Percentiles rank a stretch among this genome's conserved stretches.
Evolutionary conservation across 2,113 vertebrate genomes (phyloP).

Genomic region (Silurus asotus): DNA sequence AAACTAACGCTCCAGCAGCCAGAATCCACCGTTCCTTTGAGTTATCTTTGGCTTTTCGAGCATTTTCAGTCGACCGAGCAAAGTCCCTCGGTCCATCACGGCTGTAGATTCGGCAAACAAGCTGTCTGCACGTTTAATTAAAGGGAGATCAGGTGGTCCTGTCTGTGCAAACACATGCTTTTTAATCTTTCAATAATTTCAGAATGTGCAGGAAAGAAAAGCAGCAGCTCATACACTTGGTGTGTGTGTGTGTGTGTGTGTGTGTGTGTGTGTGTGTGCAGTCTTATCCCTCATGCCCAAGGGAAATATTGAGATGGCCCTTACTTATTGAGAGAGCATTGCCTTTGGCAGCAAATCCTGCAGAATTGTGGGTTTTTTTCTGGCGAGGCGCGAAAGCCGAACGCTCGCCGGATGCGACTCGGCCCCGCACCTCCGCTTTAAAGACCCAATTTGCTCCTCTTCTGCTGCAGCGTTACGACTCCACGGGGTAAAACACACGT

Average conservation of each 20-base stretch:
- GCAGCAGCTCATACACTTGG: neutral
- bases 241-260: conserved; percentile 13
- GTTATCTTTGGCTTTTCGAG: conserved; percentile 47
- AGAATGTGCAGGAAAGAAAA: conserved; percentile 32
- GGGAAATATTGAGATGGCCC: conserved; percentile 32
- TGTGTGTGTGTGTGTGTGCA: conserved; percentile 11
- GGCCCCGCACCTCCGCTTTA: conserved; percentile 25
- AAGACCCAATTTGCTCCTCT: conserved; percentile 53
- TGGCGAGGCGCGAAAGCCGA: neutral
- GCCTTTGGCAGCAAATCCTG: conserved; percentile 15
- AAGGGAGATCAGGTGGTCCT: conserved; percentile 58
- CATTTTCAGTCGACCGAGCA: conserved; percentile 46
- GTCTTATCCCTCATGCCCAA: conserved; percentile 7
- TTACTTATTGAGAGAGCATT: conserved; percentile 18
- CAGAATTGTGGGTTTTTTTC: conserved; percentile 19
- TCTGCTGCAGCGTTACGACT: conserved; percentile 45
- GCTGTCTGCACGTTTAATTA: conserved; percentile 65
- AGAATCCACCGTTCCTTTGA: conserved; percentile 32
- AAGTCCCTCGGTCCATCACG: conserved; percentile 49
- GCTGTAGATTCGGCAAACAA: conserved; percentile 62
- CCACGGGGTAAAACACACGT: conserved; percentile 35
- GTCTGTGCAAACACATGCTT: conserved; percentile 62
- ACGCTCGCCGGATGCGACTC: neutral
- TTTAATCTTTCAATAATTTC: conserved; percentile 56
- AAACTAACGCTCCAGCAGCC: conserved; percentile 40